Conservation (phyloP, 1,140 invertebrate species). For the Drosophila aff. region DNA sequence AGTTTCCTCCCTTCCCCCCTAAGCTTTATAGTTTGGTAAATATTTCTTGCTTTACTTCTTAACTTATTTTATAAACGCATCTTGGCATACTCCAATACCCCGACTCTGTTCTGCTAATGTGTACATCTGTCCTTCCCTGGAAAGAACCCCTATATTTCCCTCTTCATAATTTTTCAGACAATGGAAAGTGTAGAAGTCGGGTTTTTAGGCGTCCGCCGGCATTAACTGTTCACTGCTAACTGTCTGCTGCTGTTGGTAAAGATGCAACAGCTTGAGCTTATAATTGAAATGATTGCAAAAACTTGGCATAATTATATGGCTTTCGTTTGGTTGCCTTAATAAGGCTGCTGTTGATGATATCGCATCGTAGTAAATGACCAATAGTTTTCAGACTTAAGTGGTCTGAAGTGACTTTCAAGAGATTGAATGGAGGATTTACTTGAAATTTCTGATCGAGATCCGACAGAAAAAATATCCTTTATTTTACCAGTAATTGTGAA, state of each 20-base stretch:
- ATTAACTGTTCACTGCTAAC: constrained; percentile 47
- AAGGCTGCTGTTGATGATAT: constrained; percentile 13
- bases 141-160: background rate
- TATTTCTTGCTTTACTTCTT: background rate
- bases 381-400: too few species aligned
- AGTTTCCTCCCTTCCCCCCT: too few species aligned
- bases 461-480: too few species aligned
- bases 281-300: constrained; percentile 75
- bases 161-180: background rate
- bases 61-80: too few species aligned
- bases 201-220: constrained; percentile 52
- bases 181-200: constrained; percentile 4
- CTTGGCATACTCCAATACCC: background rate
- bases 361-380: too few species aligned
- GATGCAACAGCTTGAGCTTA: constrained; percentile 73
- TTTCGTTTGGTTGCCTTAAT: constrained; percentile 25
- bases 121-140: constrained; percentile 8
- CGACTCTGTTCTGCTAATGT: constrained; percentile 48
- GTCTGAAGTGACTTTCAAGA: background rate
- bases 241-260: constrained; percentile 36
- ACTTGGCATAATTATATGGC: constrained; percentile 71
- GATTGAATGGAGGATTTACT: background rate
- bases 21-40: background rate
- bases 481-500: background rate
- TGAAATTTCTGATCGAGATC: too few species aligned